A percentile compares a stretch with the other conserved stretches of the same genome.
Conservation (phyloP, 2,888 invertebrate species). For the Drosophila conformis region DNA sequence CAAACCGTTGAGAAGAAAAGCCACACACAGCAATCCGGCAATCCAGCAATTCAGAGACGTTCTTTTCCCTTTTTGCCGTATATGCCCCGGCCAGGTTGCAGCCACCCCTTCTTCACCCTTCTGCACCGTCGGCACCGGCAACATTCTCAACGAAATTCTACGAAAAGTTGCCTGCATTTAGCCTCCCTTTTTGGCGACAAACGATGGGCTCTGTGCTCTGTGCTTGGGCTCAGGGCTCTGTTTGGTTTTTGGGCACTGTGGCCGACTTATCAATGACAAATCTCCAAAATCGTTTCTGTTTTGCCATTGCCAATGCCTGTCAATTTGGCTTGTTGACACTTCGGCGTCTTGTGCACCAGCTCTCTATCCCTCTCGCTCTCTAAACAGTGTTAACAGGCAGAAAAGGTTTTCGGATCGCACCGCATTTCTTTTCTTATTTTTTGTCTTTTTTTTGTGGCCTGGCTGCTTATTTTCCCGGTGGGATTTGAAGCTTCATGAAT, state of each 20-base stretch:
- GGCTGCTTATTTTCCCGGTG: conserved; percentile 75
- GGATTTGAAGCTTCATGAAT: conserved; percentile 75
- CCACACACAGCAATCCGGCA: conserved; percentile 64
- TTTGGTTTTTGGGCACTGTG: conserved; percentile 51
- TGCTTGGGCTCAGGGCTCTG: conserved; percentile 3
- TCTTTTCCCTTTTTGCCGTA: conserved; percentile 6
- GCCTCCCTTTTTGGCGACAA: conserved; percentile 46
- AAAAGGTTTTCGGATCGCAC: conserved; percentile 59
- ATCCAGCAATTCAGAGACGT: neutral
- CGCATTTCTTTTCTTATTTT: conserved; percentile 50
- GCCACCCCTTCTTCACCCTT: conserved; percentile 35
- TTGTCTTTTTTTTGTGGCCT: conserved; percentile 33
- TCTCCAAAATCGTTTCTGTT: conserved; percentile 78
- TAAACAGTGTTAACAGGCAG: conserved; percentile 23
- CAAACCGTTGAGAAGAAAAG: conserved; percentile 65
- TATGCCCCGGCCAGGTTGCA: conserved; percentile 1
- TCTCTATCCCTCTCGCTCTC: neutral
- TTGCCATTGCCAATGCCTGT: conserved; percentile 69
- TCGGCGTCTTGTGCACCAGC: conserved; percentile 60
- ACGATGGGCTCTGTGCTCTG: conserved; percentile 3
- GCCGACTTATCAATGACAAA: conserved; percentile 79
- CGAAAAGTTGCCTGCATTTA: conserved; percentile 62
- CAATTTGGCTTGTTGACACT: conserved; percentile 80
- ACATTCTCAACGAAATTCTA: conserved; percentile 60
- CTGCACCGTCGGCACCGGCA: conserved; percentile 1